Evolutionary conservation across 2,113 vertebrate species (phyloP).

Genomic region (Ptilorrhoa leucosticta): DNA sequence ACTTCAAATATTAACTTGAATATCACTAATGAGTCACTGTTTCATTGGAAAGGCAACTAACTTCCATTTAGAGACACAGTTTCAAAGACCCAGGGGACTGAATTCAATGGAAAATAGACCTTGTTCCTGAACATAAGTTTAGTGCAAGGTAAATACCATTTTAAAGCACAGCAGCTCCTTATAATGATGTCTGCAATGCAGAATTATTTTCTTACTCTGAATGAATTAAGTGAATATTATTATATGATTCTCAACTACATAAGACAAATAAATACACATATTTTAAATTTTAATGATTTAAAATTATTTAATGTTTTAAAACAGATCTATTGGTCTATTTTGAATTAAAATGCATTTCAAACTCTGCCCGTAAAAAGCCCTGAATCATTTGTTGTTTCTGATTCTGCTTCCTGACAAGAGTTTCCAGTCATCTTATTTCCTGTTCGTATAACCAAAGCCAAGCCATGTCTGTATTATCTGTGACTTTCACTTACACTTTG

Average conservation of each 20-base stretch:
- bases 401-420: background rate
- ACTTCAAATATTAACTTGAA: background rate
- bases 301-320: background rate
- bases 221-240: background rate
- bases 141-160: background rate
- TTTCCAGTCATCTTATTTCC: background rate
- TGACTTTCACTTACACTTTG: background rate
- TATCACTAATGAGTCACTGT: background rate
- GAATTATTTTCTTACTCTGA: background rate
- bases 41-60: background rate
- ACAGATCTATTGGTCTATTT: background rate
- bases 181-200: background rate
- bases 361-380: background rate
- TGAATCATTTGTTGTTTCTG: background rate
- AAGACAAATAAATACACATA: background rate
- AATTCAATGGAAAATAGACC: background rate
- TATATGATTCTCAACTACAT: background rate
- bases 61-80: background rate
- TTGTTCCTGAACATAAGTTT: background rate
- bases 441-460: background rate
- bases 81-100: background rate
- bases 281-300: background rate
- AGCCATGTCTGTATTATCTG: background rate
- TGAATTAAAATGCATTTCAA: background rate
- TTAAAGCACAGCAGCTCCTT: background rate